phyloP scores from a whole-genome alignment of 2,888 invertebrate species.

The Chaetogeoica ovagalla region DNA sequence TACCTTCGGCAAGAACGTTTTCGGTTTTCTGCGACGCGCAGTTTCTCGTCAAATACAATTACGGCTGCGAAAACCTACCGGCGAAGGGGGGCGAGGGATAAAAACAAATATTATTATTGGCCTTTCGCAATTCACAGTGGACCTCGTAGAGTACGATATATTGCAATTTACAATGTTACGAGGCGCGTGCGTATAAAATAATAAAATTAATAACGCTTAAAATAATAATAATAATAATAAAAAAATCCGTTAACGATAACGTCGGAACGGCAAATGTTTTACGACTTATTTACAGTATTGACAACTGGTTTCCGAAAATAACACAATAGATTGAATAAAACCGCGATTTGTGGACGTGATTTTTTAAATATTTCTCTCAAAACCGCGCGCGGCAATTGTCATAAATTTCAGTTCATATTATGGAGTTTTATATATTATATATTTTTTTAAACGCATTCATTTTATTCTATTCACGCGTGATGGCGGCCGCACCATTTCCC shows the following conservation, averaged over 20 bases:
- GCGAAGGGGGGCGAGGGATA: no score
- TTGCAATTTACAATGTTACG: neutral
- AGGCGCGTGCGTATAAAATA: no score
- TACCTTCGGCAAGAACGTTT: neutral
- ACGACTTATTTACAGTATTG: neutral
- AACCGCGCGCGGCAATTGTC: neutral
- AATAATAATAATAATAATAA: neutral
- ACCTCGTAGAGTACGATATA: neutral
- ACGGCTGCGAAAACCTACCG: neutral
- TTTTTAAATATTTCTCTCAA: neutral
- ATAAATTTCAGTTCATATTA: neutral
- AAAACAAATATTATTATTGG: no score
- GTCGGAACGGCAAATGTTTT: neutral
- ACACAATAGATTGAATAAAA: neutral
- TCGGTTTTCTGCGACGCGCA: neutral
- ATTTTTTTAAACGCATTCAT: neutral
- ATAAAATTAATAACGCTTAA: no score
- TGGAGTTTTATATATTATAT: neutral
- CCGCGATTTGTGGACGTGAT: neutral
- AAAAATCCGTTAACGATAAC: neutral
- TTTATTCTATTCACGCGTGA: neutral
- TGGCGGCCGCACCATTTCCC: neutral
- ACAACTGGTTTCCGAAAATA: neutral
- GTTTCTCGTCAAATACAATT: constrained; percentile 2
- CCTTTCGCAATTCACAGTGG: no score